Evolutionary conservation across 2,113 vertebrate genomes (phyloP), one percentile per base, ranked within the genome.

Genomic region (Corythoichthys intestinalis): DNA sequence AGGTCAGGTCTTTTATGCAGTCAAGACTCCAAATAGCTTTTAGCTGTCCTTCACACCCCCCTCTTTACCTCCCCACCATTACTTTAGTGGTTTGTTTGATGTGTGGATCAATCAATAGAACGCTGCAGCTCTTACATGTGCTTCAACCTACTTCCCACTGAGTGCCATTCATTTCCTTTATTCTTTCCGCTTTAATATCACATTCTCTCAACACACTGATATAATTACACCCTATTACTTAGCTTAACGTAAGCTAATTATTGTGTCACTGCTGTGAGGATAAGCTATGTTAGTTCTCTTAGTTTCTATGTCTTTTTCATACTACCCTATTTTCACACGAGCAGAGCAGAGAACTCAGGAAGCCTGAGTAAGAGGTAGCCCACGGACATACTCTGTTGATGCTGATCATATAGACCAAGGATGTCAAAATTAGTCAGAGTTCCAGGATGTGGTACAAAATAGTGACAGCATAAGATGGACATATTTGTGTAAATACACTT

Each of bases 1-100:
- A 87, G 89, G 89, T 90, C 89, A 89, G 86, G 85, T 89, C 89
- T 89, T 89, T 89, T 90, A 89, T 88, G 87, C 89, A 89, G 83
- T 73, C 79, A 86, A 85, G 83, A 81, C 87, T 86, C 86, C 87
- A 89, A 89, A 90, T 90, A 90, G 89, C 89, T 90, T 90, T 90
- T 90, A 88, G 89, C 85, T 90, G 86, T 87, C 86, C 86, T 87
- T 90, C 87, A 87, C 82, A 71, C 83, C 78, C 79, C 75, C 86
- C 60, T 4, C 13, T 70, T 28, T 28, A 28, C 88, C 77, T 80
- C 76, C 82, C 14, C 41, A 11, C 84, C 83, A 83, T 87, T 86
- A 88, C 85, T 86, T 86, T 71, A 80, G 86, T 83, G 86, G 85
- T 87, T 85, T 77, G 82, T 90, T 90, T 90, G 87, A 90, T 88